phyloP scores from a whole-genome alignment of 2,888 invertebrate genomes.

The Linyphia triangularis region DNA sequence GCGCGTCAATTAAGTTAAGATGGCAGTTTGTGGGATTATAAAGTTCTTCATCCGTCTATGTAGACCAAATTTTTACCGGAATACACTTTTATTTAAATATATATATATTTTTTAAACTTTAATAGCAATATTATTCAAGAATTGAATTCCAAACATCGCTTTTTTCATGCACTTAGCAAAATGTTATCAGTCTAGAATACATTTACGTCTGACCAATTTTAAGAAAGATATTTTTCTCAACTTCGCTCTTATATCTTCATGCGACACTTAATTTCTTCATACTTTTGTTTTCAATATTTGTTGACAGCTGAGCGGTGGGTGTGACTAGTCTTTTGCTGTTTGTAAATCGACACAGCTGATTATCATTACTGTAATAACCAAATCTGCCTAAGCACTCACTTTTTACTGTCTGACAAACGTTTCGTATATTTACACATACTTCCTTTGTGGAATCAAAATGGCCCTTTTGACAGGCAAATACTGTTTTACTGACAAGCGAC shows the following conservation, averaged over 20 bases:
- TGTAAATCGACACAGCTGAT: not conserved
- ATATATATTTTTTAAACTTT: too few species aligned
- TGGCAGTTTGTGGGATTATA: too few species aligned
- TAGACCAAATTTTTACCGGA: too few species aligned
- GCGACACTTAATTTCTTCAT: conserved; percentile 9
- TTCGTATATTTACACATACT: not conserved
- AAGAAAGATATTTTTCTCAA: conserved; percentile 24
- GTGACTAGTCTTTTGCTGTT: conserved; percentile 21
- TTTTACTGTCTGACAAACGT: not conserved
- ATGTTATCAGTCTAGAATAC: not conserved
- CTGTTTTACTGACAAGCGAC: not conserved
- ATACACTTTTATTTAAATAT: too few species aligned
- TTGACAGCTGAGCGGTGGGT: conserved; percentile 57
- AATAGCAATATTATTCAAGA: not conserved
- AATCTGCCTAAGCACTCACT: not conserved
- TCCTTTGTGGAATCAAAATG: not conserved
- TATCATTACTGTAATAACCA: not conserved
- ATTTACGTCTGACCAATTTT: too few species aligned
- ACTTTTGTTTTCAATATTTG: conserved; percentile 46
- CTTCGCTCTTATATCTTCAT: conserved; percentile 26
- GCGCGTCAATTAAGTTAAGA: too few species aligned
- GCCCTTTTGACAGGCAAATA: not conserved
- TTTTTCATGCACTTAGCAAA: not conserved
- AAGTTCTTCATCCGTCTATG: too few species aligned
- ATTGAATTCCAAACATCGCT: not conserved